These are phyloP conservation scores for Penaeus japonicus DNA, from an alignment of 1,140 invertebrate genomes.

Conservation along the genomic window DNA sequence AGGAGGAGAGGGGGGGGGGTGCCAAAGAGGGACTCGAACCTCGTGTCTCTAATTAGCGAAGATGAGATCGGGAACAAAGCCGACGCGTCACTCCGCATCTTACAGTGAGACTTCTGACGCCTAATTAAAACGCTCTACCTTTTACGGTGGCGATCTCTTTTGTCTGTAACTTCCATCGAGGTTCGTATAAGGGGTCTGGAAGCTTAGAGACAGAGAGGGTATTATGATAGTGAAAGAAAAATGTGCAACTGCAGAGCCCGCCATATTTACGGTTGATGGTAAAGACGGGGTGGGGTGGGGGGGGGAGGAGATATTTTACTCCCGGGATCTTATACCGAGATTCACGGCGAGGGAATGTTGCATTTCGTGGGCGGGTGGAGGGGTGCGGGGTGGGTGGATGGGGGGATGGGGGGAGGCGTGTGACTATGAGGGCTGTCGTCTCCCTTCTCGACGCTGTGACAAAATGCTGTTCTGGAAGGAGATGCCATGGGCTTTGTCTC, in stretches of 20 bases:
- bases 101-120: constrained; percentile 6
- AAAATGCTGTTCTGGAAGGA: too few relatives aligned
- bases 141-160: constrained; percentile 11
- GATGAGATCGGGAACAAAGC: constrained; percentile 26
- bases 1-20: neutral
- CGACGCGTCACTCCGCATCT: constrained; percentile 17
- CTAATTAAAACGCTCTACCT: constrained; percentile 28
- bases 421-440: too few relatives aligned
- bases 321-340: too few relatives aligned
- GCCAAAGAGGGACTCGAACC: neutral
- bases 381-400: too few relatives aligned
- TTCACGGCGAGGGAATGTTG: too few relatives aligned
- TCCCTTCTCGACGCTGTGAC: too few relatives aligned
- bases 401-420: too few relatives aligned
- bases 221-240: constrained; percentile 18
- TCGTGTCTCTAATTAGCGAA: constrained; percentile 17
- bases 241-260: neutral
- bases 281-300: too few relatives aligned
- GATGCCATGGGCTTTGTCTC: too few relatives aligned
- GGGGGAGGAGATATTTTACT: too few relatives aligned
- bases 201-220: constrained; percentile 9
- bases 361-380: too few relatives aligned
- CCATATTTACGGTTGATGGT: neutral
- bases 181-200: neutral
- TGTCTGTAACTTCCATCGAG: constrained; percentile 8